Conservation (phyloP, 2,113 vertebrate genomes). For the Conger conger region DNA sequence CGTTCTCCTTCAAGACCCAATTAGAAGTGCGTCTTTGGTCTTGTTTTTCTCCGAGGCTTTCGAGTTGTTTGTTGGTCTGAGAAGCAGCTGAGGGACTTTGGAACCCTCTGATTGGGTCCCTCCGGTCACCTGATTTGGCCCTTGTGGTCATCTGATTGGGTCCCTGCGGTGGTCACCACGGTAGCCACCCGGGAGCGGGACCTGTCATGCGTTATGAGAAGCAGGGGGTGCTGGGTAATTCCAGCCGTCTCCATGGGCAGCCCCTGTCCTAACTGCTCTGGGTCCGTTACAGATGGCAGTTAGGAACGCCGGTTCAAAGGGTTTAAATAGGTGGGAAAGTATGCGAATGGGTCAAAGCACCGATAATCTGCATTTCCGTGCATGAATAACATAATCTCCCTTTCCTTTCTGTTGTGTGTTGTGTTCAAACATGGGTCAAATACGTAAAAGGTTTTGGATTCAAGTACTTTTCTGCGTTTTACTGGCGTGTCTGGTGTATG, state of each 20-base stretch:
- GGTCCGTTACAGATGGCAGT: neutral
- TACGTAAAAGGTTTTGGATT: too few species aligned
- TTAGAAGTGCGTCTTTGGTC: constrained; percentile 20
- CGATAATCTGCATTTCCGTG: neutral
- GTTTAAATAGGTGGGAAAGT: neutral
- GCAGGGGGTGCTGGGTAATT: constrained; percentile 10
- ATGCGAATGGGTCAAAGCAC: neutral
- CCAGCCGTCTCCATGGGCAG: neutral
- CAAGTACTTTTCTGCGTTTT: too few species aligned
- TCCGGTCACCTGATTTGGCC: constrained; percentile 15
- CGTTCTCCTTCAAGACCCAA: constrained; percentile 24
- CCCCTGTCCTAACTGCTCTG: neutral
- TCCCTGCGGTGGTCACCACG: constrained; percentile 11
- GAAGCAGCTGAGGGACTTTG: constrained; percentile 18
- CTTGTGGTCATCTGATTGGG: constrained; percentile 24
- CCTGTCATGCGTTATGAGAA: neutral
- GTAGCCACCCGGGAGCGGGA: neutral
- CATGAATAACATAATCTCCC: neutral
- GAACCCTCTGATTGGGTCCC: constrained; percentile 23
- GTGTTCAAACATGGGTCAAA: too few species aligned
- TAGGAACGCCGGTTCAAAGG: neutral
- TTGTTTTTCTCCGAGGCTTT: constrained; percentile 12
- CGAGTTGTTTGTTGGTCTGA: constrained; percentile 20
- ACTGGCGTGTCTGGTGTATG: too few species aligned
- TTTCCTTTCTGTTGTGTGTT: neutral